These are phyloP conservation scores for Craterocephalus amniculus DNA, from an alignment of 2,797 vertebrate genomes.

Conservation along the genomic window DNA sequence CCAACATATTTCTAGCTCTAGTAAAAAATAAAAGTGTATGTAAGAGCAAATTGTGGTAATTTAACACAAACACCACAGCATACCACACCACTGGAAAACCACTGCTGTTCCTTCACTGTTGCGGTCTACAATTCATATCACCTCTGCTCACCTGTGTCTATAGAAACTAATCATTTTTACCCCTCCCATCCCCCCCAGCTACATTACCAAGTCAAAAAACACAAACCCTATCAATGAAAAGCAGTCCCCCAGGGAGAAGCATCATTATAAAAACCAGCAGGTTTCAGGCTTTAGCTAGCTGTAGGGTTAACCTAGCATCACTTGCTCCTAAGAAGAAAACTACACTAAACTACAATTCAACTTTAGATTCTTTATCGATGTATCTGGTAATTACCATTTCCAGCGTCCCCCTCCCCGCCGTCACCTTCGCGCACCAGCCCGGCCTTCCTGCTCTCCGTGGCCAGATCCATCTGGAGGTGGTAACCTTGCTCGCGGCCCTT, in stretches of 20 bases:
- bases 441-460: conserved; percentile 48
- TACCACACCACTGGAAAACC: too few species aligned
- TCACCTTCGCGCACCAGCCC: conserved; percentile 58
- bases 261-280: conserved; percentile 21
- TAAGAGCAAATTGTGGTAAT: too few species aligned
- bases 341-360: too few species aligned
- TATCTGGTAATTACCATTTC: conserved; percentile 76
- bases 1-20: too few species aligned
- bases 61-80: too few species aligned
- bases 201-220: background rate
- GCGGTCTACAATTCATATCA: background rate
- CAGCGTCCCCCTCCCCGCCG: conserved; percentile 76
- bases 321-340: background rate
- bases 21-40: background rate
- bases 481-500: conserved; percentile 88
- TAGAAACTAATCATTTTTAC: background rate
- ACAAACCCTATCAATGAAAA: background rate
- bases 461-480: conserved; percentile 86
- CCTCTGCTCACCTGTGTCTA: background rate
- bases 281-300: background rate
- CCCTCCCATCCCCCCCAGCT: background rate
- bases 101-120: background rate
- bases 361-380: too few species aligned
- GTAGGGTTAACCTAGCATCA: conserved; percentile 2
- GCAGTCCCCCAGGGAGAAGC: background rate